Conservation (phyloP, 2,888 invertebrate genomes). For the Eupsilia transversa region DNA sequence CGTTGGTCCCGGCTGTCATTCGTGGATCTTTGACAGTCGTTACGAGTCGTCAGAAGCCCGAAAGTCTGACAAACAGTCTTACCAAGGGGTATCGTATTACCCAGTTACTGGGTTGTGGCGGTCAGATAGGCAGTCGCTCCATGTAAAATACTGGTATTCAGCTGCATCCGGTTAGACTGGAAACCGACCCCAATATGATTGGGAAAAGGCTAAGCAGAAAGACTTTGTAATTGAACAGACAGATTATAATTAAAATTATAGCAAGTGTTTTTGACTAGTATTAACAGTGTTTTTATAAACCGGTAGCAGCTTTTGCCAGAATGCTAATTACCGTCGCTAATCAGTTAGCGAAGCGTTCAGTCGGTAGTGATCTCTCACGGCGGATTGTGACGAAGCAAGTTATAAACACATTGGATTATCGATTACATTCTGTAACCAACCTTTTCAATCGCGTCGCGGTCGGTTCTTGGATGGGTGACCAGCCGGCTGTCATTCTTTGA, state of each 20-base stretch:
- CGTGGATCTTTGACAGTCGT: too few relatives aligned
- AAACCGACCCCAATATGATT: too few relatives aligned
- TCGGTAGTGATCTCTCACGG: neutral
- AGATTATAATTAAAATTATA: neutral
- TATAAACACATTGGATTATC: neutral
- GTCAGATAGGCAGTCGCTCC: too few relatives aligned
- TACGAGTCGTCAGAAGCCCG: too few relatives aligned
- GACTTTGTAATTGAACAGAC: neutral
- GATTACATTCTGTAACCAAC: neutral
- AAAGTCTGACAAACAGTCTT: too few relatives aligned
- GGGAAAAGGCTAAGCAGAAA: too few relatives aligned
- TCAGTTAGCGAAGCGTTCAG: neutral
- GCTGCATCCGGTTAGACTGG: too few relatives aligned
- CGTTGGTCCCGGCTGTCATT: too few relatives aligned
- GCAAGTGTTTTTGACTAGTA: neutral
- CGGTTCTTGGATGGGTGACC: neutral
- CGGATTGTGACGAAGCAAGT: neutral
- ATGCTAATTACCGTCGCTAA: constrained; percentile 10
- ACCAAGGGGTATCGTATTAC: too few relatives aligned
- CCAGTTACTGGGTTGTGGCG: too few relatives aligned
- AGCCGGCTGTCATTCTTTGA: neutral
- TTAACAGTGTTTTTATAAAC: neutral
- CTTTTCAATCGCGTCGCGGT: neutral
- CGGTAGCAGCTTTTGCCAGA: neutral
- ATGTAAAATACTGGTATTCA: too few relatives aligned